Conservation (phyloP, 2,113 vertebrate genomes). For the Mobula birostris region DNA sequence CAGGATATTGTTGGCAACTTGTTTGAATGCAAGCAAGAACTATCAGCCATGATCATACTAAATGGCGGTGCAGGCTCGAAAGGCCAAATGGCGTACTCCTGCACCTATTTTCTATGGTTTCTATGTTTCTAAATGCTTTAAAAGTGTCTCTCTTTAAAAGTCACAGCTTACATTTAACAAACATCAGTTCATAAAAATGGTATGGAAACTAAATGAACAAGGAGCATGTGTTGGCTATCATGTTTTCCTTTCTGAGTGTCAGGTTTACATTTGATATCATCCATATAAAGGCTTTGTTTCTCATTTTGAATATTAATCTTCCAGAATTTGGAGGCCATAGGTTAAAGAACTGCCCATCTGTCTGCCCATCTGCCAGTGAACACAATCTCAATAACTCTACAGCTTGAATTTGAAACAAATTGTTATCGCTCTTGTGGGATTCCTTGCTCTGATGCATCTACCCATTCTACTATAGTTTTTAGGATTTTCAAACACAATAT, state of each 20-base stretch:
- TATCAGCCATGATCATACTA: no score
- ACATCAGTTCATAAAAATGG: neutral
- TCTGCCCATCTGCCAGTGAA: slow-evolving; percentile 4
- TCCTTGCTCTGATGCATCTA: neutral
- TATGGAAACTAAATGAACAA: neutral
- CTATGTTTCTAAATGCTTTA: no score
- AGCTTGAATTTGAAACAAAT: neutral
- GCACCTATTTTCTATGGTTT: no score
- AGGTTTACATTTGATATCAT: neutral
- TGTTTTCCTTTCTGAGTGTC: neutral
- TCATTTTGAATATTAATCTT: slow-evolving; percentile 21
- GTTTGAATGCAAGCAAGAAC: neutral
- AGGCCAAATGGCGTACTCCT: no score
- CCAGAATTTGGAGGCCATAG: neutral
- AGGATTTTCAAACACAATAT: neutral
- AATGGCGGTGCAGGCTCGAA: no score
- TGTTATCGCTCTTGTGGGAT: neutral
- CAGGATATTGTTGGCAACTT: neutral
- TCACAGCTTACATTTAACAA: neutral
- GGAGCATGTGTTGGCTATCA: neutral
- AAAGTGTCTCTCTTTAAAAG: neutral
- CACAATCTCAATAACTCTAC: neutral
- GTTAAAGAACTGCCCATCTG: slow-evolving; percentile 21
- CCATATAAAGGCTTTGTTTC: neutral
- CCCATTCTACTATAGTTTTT: neutral